These are phyloP conservation scores for Ruditapes philippinarum DNA, from an alignment of 1,140 invertebrate species.

Conservation along the genomic window DNA sequence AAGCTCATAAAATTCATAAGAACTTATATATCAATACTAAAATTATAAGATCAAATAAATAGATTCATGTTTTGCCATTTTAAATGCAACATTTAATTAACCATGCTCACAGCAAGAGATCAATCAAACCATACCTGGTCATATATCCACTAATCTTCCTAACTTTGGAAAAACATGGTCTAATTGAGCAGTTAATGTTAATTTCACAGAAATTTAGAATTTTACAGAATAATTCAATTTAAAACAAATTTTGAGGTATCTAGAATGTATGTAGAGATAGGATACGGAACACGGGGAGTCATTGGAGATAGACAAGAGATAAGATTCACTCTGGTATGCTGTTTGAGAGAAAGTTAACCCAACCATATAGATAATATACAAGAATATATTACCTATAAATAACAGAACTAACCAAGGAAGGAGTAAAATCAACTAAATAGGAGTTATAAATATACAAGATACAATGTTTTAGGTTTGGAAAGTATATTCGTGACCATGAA, in stretches of 20 bases:
- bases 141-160: neutral
- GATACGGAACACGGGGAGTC: neutral
- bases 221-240: constrained; percentile 28
- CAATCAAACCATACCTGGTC: neutral
- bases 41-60: neutral
- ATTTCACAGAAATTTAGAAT: neutral
- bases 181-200: too few species aligned
- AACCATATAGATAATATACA: constrained; percentile 34
- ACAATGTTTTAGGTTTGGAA: too few species aligned
- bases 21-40: too few species aligned
- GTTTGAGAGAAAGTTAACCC: neutral
- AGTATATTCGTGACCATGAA: neutral
- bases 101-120: neutral
- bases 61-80: neutral
- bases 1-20: neutral
- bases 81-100: constrained; percentile 1
- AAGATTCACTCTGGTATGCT: constrained; percentile 1
- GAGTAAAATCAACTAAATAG: too few species aligned
- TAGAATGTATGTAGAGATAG: neutral
- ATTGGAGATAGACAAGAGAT: neutral
- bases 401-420: too few species aligned
- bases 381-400: constrained; percentile 5
- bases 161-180: constrained; percentile 1
- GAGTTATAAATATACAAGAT: too few species aligned
- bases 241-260: neutral